Evolutionary conservation across 2,113 vertebrate genomes (phyloP), one percentile per base, ranked within the genome.

Genomic region (Urocolius indicus): DNA sequence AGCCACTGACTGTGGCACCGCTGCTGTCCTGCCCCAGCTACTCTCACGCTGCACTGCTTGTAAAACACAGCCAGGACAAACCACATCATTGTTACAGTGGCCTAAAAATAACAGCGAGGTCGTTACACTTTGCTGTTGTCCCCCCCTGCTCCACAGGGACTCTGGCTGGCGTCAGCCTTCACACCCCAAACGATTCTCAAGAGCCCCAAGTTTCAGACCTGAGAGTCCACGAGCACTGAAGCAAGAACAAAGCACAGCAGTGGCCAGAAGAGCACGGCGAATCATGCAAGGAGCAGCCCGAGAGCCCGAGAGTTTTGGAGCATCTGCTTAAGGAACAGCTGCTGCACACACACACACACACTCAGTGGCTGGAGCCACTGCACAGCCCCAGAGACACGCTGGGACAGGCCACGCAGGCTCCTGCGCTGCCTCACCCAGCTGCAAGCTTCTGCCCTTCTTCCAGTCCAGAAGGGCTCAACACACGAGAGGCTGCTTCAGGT

Each of bases 321-420:
- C 85, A 90, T 46, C 57, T 82, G 69, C 38, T 68, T 5, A 11
- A 68, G 7, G 32, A 87, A 49, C 74, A 93, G 93, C 76, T 74
- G 36, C 91, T 73, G 65, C 93, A 61, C 17, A 65, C 29, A 52
- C 55, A 58, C 61, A 29, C 4, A 0, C 20, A n/a, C n/a, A n/a
- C 10, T 74, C 5, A 43, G 27, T 16, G 11, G 89, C 67, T 20
- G 1, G 0, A 49, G 78, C 10, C 90, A 61, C 82, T 22, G 51
- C 22, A 66, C 72, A 90, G 32, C 29, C 76, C n/a, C 46, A 38
- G 41, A 32, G 63, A 27, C 24, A 24, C 1, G 3, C 14, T 2
- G 41, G 71, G 62, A 30, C 1, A 0, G 72, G 26, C 16, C 2
- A 1, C 0, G 1, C 18, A 17, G 38, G 38, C 1, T 36, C 72